Base-by-base conservation (phyloP, 2,113 vertebrate genomes). In the Sinocyclocheilus maitianheensis region DNA sequence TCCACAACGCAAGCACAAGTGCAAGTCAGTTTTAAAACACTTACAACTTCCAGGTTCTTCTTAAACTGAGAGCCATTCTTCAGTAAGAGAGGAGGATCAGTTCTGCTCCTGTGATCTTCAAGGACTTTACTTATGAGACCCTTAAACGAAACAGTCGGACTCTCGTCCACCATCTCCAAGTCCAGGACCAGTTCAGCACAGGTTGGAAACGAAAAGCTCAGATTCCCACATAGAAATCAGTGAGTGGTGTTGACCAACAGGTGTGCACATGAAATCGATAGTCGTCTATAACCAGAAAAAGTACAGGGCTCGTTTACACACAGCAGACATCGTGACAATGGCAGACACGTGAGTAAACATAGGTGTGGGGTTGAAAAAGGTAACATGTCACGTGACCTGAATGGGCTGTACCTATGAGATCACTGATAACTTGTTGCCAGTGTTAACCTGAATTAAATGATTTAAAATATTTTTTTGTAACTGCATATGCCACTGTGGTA, bases 361-460 rank as follows among this genome's bases (percentile, higher is more conserved):
- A 85, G 88, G 88, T 82, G 86, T 78, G 86, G 43, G 46, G n/a
- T 22, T 48, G 63, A 40, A 51, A 43, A 71, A 87, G 85, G 83
- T 89, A 18, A 72, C 16, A 18, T 4, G 83, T 89, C 88, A 89
- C 86, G 75, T 89, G 86, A 85, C 65, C 0, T 22, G 5, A 48
- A 18, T 72, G 69, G 69, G 82, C 12, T 0, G 80, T 67, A 69
- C 24, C 16, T 48, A 51, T 67, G 81, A 83, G 81, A 58, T 53
- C 65, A 58, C 51, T 6, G 77, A n/a, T n/a, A 9, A 13, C 48
- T 34, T 53, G 43, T 77, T 24, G 48, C 48, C 14, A 26, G 46
- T 53, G 74, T 48, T 75, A 13, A 48, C 3, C 12, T 48, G 11
- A 76, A 76, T 67, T 67, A 7, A 8, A 65, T 26, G 0, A 26